Percentiles rank a stretch among this genome's conserved stretches.
Evolutionary conservation across 2,113 vertebrate species (phyloP).

Genomic region (Poeciliopsis retropinna): DNA sequence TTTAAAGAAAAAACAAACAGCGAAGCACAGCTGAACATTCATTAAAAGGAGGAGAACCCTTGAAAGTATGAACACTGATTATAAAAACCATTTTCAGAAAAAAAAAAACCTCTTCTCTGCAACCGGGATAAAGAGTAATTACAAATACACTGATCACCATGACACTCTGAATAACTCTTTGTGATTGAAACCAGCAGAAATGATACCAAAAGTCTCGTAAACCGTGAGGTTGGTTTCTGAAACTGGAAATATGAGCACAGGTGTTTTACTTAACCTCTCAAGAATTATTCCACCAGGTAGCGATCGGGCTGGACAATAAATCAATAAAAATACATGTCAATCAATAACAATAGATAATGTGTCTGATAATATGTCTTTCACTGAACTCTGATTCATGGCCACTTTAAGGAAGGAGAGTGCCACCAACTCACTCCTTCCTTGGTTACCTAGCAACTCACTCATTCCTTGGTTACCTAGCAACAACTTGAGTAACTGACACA

Average conservation of each 20-base stretch:
- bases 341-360: no score
- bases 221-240: not conserved
- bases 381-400: no score
- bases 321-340: no score
- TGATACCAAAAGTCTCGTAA: not conserved
- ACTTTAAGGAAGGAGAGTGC: no score
- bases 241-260: not conserved
- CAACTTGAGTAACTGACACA: no score
- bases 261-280: not conserved
- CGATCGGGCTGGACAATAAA: no score
- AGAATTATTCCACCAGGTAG: not conserved
- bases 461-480: no score
- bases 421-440: no score
- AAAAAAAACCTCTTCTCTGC: not conserved
- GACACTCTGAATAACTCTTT: not conserved
- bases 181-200: not conserved
- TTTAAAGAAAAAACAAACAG: constrained; percentile 13
- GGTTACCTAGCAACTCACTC: no score
- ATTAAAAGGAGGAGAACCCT: constrained; percentile 11
- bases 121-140: not conserved
- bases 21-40: constrained; percentile 7
- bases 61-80: constrained; percentile 19
- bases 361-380: no score
- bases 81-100: constrained; percentile 1
- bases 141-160: not conserved